These are phyloP conservation scores for Actinia equina DNA, from an alignment of 64 coral and sea anemone species.

Conservation along the genomic window DNA sequence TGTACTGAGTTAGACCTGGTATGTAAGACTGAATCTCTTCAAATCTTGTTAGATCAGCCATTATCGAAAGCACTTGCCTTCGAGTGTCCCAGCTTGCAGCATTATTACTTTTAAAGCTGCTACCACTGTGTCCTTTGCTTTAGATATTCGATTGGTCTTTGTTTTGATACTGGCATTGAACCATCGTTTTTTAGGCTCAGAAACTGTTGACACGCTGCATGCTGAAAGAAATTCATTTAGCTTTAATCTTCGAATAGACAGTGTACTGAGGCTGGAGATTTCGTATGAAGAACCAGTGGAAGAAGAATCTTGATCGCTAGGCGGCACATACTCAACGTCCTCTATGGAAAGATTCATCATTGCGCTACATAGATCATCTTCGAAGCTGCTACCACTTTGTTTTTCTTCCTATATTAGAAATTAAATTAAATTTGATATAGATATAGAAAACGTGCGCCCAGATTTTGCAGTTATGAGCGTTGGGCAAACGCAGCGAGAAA, in stretches of 20 bases:
- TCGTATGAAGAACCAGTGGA: too few species aligned
- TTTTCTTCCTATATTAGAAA: neutral
- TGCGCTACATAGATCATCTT: neutral
- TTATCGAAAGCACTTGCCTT: too few species aligned
- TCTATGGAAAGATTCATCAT: neutral
- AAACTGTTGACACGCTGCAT: neutral
- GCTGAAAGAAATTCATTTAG: neutral
- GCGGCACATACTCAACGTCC: neutral
- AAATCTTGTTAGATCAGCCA: too few species aligned
- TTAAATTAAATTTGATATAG: neutral
- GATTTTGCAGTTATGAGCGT: too few species aligned
- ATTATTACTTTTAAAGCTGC: constrained; percentile 22
- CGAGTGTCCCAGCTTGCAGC: too few species aligned
- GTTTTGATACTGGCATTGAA: neutral
- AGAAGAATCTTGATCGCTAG: too few species aligned
- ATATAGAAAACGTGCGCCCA: too few species aligned
- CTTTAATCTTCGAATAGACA: too few species aligned
- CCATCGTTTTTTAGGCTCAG: constrained; percentile 1
- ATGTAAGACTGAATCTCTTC: too few species aligned
- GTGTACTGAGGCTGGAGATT: too few species aligned
- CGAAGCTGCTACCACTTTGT: neutral
- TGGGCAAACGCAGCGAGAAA: too few species aligned
- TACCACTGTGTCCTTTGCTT: neutral
- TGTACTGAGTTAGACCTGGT: too few species aligned
- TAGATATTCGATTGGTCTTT: neutral